Percentiles rank a stretch among this genome's conserved stretches.
phyloP scores from a whole-genome alignment of 2,888 invertebrate species.

The Chrysolina americana region DNA sequence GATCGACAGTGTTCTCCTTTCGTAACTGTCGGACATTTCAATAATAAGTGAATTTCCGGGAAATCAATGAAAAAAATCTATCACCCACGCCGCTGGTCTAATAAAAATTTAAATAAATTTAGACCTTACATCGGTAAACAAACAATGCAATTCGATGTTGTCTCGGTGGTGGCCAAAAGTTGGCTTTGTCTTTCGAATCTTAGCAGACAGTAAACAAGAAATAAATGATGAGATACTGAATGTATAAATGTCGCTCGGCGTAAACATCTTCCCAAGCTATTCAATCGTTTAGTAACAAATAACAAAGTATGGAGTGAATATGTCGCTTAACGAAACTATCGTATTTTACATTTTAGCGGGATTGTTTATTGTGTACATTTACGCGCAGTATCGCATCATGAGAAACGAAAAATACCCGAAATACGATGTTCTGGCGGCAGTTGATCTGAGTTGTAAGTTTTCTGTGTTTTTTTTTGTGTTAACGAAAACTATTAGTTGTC shows the following conservation, averaged over 20 bases:
- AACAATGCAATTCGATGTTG: slow-evolving; percentile 9
- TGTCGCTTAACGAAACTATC: slow-evolving; percentile 27
- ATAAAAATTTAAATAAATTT: not conserved
- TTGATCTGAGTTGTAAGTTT: slow-evolving; percentile 31
- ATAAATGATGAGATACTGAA: slow-evolving; percentile 15
- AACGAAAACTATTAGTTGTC: too few relatives aligned
- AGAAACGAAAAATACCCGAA: slow-evolving; percentile 39
- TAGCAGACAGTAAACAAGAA: slow-evolving; percentile 21
- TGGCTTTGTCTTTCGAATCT: slow-evolving; percentile 5
- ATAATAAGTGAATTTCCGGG: not conserved
- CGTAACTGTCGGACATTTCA: too few relatives aligned
- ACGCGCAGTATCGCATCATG: slow-evolving; percentile 46
- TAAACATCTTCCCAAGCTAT: not conserved
- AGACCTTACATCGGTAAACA: slow-evolving; percentile 17
- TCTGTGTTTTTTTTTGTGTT: not conserved
- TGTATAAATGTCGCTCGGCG: slow-evolving; percentile 9
- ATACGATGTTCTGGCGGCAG: slow-evolving; percentile 35
- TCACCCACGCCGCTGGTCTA: slow-evolving; percentile 1
- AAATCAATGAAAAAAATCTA: not conserved
- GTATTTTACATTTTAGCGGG: slow-evolving; percentile 29
- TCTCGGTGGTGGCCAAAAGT: slow-evolving; percentile 11
- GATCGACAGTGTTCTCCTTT: too few relatives aligned
- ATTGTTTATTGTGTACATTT: slow-evolving; percentile 46
- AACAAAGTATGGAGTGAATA: slow-evolving; percentile 22
- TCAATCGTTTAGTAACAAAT: slow-evolving; percentile 27